Conservation (phyloP, 2,888 invertebrate genomes). For the Geotrupes spiniger region DNA sequence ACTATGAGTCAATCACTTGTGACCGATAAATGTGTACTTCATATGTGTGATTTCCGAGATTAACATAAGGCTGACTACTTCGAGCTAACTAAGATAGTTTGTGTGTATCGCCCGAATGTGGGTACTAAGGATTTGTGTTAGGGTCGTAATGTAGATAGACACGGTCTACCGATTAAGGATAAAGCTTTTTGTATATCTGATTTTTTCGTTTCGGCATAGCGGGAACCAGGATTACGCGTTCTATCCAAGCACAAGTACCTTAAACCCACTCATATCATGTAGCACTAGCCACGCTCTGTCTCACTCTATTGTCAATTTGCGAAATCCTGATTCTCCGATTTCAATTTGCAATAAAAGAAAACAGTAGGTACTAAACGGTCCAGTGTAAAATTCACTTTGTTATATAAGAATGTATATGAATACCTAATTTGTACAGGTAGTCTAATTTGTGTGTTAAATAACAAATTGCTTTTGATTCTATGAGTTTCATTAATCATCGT, state of each 20-base stretch:
- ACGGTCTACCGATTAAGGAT: conserved; percentile 18
- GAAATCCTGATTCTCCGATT: conserved; percentile 34
- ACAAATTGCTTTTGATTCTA: conserved; percentile 46
- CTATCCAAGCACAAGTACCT: conserved; percentile 35
- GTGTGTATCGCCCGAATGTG: conserved; percentile 36
- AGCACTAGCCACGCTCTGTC: conserved; percentile 16
- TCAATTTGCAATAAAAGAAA: conserved; percentile 39
- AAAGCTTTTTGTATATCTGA: conserved; percentile 25
- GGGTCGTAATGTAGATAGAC: conserved; percentile 41
- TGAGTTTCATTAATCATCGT: conserved; percentile 16
- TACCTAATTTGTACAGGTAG: conserved; percentile 52
- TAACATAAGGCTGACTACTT: conserved; percentile 45
- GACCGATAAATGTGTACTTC: conserved; percentile 33
- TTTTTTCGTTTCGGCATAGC: conserved; percentile 21
- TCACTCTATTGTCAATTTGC: conserved; percentile 23
- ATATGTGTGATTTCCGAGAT: conserved; percentile 41
- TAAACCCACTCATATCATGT: conserved; percentile 34
- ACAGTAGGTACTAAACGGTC: conserved; percentile 44
- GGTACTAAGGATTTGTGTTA: conserved; percentile 44
- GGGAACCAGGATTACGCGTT: conserved; percentile 32
- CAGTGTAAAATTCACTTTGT: conserved; percentile 51
- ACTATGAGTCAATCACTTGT: conserved; percentile 18
- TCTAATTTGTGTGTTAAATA: conserved; percentile 50
- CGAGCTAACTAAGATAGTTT: conserved; percentile 36
- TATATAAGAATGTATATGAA: conserved; percentile 47